A percentile compares a stretch with the other conserved stretches of the same genome.
phyloP scores from a whole-genome alignment of 2,113 vertebrate genomes.

The Lampris incognitus region DNA sequence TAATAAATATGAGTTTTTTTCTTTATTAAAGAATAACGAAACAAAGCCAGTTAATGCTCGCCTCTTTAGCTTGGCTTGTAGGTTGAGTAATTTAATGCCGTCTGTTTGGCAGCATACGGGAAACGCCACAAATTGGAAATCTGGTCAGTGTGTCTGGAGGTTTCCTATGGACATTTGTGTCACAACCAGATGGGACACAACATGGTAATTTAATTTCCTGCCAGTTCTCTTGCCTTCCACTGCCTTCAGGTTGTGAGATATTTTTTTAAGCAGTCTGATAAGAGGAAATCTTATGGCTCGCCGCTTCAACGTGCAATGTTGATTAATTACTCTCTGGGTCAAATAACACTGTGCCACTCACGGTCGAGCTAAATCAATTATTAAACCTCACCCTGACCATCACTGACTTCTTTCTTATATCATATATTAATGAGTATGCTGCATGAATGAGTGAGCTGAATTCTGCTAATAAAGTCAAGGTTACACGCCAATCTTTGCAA shows the following conservation, averaged over 20 bases:
- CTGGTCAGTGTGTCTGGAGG: conserved; percentile 15
- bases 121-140: conserved; percentile 24
- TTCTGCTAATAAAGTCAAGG: conserved; percentile 37
- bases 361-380: conserved; percentile 44
- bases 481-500: conserved; percentile 25
- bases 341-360: conserved; percentile 40
- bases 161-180: conserved; percentile 27
- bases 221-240: background rate
- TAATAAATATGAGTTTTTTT: no score
- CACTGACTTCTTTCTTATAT: conserved; percentile 35
- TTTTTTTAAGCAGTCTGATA: conserved; percentile 21
- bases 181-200: conserved; percentile 36
- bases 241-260: conserved; percentile 13
- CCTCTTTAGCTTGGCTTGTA: background rate
- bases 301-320: conserved; percentile 38
- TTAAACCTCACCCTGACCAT: conserved; percentile 43
- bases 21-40: no score
- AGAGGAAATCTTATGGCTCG: conserved; percentile 28
- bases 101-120: background rate
- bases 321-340: conserved; percentile 56
- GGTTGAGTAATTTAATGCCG: background rate
- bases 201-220: conserved; percentile 49
- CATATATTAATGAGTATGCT: conserved; percentile 53
- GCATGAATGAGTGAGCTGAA: conserved; percentile 26
- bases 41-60: no score